A percentile compares a stretch with the other conserved stretches of the same genome.
phyloP scores from a whole-genome alignment of 2,888 invertebrate genomes.

The Limulus polyphemus region DNA sequence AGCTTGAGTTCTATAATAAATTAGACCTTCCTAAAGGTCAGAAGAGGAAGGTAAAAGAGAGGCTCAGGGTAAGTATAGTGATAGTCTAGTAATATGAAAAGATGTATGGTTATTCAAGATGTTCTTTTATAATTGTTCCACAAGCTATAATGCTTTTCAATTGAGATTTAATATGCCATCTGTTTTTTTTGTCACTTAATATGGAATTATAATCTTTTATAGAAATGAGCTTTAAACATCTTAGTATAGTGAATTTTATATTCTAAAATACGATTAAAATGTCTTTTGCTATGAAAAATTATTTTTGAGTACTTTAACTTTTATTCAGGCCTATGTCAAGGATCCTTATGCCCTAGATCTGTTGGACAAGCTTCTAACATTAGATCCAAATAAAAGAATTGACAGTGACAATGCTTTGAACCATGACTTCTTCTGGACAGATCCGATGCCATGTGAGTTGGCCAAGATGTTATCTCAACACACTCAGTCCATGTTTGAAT shows the following conservation, averaged over 20 bases:
- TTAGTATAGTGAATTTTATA: conserved; percentile 36
- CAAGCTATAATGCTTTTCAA: too few relatives aligned
- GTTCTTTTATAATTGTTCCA: too few relatives aligned
- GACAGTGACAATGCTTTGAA: conserved; percentile 88
- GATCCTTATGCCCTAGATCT: conserved; percentile 85
- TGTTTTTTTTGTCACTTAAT: too few relatives aligned
- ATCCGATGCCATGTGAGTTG: conserved; percentile 86
- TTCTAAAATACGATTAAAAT: conserved; percentile 2
- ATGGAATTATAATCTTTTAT: too few relatives aligned
- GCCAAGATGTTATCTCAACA: conserved; percentile 83
- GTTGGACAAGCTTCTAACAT: conserved; percentile 72
- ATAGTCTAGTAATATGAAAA: not conserved
- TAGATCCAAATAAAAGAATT: conserved; percentile 76
- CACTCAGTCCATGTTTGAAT: conserved; percentile 90
- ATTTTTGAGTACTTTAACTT: not conserved
- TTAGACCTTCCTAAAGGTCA: conserved; percentile 77
- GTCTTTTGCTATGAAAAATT: conserved; percentile 4
- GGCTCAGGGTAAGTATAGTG: conserved; percentile 22
- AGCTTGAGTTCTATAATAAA: conserved; percentile 70
- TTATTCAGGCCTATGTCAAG: conserved; percentile 62
- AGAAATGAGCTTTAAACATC: too few relatives aligned
- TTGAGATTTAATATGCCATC: too few relatives aligned
- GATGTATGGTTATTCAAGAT: too few relatives aligned
- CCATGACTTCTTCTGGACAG: conserved; percentile 97
- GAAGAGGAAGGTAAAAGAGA: conserved; percentile 47